These are phyloP conservation scores for Notarius lentiginosus DNA, from an alignment of 2,113 vertebrate species.

Conservation along the genomic window DNA sequence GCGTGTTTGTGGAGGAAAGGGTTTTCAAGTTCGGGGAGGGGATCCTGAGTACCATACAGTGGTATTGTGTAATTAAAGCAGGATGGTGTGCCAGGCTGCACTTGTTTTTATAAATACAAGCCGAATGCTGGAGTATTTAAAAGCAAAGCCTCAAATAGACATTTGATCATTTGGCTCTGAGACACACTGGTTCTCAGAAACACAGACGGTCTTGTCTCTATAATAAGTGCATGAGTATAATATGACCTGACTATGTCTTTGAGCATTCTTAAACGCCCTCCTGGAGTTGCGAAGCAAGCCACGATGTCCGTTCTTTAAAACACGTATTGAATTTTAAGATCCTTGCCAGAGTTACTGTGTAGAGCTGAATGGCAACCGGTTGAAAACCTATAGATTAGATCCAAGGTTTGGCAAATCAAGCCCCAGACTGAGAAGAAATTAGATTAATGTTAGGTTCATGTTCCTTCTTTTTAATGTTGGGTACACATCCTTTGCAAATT, in stretches of 20 bases:
- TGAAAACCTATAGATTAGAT: not conserved
- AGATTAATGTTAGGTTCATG: not conserved
- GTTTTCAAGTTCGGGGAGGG: constrained; percentile 65
- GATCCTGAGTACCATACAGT: constrained; percentile 52
- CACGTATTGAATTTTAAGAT: not conserved
- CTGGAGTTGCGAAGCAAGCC: not conserved
- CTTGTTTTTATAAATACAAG: constrained; percentile 72
- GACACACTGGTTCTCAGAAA: constrained; percentile 20
- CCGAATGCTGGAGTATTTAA: constrained; percentile 62
- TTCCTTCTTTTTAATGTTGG: not conserved
- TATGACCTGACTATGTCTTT: not conserved
- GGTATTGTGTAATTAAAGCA: constrained; percentile 74
- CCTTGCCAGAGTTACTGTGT: not conserved
- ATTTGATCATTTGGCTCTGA: constrained; percentile 46
- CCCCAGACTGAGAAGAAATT: not conserved
- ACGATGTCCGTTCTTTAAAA: not conserved
- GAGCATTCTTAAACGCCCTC: not conserved
- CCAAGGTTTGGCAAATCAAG: not conserved
- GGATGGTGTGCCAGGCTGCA: constrained; percentile 64
- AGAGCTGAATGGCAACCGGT: not conserved
- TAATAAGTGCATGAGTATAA: not conserved
- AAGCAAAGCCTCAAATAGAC: constrained; percentile 55
- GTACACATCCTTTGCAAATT: not conserved
- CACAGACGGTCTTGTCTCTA: constrained; percentile 1
- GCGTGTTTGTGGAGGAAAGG: constrained; percentile 72